Conservation (phyloP, 1,140 invertebrate genomes). For the Procambarus clarkii region DNA sequence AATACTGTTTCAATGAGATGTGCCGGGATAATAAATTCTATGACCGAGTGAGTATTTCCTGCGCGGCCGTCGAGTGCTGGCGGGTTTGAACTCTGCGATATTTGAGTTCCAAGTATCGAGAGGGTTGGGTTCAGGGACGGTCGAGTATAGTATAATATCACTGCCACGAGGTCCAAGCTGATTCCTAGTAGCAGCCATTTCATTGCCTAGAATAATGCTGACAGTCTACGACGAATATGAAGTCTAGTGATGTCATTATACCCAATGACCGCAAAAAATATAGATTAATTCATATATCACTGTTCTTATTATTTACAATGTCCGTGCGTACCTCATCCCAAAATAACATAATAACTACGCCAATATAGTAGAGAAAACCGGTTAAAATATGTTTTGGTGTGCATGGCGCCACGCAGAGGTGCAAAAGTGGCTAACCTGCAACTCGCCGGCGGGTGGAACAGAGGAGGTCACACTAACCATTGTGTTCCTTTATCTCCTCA, state of each 20-base stretch:
- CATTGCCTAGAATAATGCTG: not conserved
- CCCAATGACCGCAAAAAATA: too few relatives aligned
- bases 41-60: not conserved
- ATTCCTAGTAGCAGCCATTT: not conserved
- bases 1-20: not conserved
- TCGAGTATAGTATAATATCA: not conserved
- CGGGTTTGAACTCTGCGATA: not conserved
- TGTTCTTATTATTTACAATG: too few relatives aligned
- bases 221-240: too few relatives aligned
- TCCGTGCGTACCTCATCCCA: too few relatives aligned
- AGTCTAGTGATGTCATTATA: too few relatives aligned
- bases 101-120: not conserved
- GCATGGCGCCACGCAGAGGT: too few relatives aligned
- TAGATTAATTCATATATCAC: too few relatives aligned
- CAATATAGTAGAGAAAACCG: too few relatives aligned
- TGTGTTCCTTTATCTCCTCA: not conserved
- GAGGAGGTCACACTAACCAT: not conserved
- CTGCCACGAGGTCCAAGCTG: not conserved
- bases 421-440: not conserved
- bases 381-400: too few relatives aligned
- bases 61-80: not conserved
- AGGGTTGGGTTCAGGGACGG: not conserved
- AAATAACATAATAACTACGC: too few relatives aligned
- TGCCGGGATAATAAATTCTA: not conserved
- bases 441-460: not conserved